These are phyloP conservation scores for Drosophila sordidula DNA, from an alignment of 2,888 invertebrate genomes.

Conservation along the genomic window DNA sequence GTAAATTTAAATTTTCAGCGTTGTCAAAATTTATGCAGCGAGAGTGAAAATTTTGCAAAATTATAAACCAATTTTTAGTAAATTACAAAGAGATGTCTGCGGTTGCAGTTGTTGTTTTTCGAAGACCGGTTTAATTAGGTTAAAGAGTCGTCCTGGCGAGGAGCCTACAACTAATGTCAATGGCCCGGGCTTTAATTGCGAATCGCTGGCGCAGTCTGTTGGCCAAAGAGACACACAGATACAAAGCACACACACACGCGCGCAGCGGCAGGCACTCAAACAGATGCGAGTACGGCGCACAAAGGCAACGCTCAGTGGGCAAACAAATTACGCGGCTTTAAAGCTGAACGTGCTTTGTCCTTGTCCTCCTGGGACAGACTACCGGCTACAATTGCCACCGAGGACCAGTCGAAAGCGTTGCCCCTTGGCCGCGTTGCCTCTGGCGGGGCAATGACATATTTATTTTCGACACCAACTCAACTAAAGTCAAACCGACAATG, in stretches of 20 bases:
- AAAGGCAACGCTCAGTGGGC: slow-evolving; percentile 38
- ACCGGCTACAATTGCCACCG: slow-evolving; percentile 22
- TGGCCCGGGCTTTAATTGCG: slow-evolving; percentile 61
- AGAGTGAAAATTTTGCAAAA: slow-evolving; percentile 60
- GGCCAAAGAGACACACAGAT: slow-evolving; percentile 27
- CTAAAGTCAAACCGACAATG: slow-evolving; percentile 60
- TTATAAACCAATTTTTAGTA: slow-evolving; percentile 68
- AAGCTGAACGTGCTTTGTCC: slow-evolving; percentile 52
- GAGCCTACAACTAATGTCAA: slow-evolving; percentile 54
- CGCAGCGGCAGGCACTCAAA: slow-evolving; percentile 6
- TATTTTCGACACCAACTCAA: slow-evolving; percentile 63
- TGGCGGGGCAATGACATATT: slow-evolving; percentile 62
- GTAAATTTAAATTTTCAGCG: slow-evolving; percentile 55
- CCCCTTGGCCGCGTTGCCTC: slow-evolving; percentile 43
- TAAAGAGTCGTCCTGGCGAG: slow-evolving; percentile 50
- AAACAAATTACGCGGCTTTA: slow-evolving; percentile 78
- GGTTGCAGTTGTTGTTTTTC: slow-evolving; percentile 22
- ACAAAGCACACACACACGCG: slow-evolving; percentile 8
- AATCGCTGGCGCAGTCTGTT: slow-evolving; percentile 52
- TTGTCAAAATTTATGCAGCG: slow-evolving; percentile 45
- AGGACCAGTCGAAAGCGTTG: slow-evolving; percentile 35
- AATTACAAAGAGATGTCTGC: slow-evolving; percentile 48
- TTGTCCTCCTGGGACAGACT: slow-evolving; percentile 16
- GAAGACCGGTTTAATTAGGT: slow-evolving; percentile 73
- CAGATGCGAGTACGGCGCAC: slow-evolving; percentile 22